Evolutionary conservation across 2,888 invertebrate species (phyloP).

Genomic region (Drosophila prolongata): DNA sequence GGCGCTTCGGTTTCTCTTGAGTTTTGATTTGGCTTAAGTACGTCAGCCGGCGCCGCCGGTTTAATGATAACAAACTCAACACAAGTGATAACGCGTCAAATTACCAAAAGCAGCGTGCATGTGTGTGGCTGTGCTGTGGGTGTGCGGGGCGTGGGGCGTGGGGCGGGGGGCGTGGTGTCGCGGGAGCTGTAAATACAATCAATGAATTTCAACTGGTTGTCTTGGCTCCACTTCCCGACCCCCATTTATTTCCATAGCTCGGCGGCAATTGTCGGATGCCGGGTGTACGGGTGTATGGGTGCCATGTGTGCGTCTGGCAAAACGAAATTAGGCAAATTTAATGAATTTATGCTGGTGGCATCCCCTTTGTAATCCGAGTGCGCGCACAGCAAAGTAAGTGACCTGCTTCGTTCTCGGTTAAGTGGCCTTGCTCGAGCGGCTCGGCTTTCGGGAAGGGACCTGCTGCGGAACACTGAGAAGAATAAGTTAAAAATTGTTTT

Average conservation of each 20-base stretch:
- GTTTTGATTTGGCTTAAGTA: conserved; percentile 75
- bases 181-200: conserved; percentile 79
- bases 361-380: conserved; percentile 77
- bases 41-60: conserved; percentile 63
- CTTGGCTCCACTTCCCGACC: conserved; percentile 49
- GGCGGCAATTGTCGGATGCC: conserved; percentile 50
- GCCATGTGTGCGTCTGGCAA: conserved; percentile 37
- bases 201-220: conserved; percentile 81
- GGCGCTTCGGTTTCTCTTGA: conserved; percentile 32
- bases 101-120: conserved; percentile 64
- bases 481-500: too few species aligned
- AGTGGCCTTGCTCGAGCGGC: conserved; percentile 58
- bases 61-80: conserved; percentile 82
- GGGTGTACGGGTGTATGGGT: conserved; percentile 1
- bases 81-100: conserved; percentile 81
- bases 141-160: background rate
- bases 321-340: conserved; percentile 81
- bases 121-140: conserved; percentile 11
- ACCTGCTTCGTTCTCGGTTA: conserved; percentile 70
- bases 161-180: conserved; percentile 35
- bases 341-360: conserved; percentile 81
- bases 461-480: background rate
- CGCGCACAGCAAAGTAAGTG: conserved; percentile 73
- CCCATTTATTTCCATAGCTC: conserved; percentile 47
- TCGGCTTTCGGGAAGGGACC: background rate